Evolutionary conservation across 2,888 invertebrate genomes (phyloP).

Genomic region (Ophion slaviceki): DNA sequence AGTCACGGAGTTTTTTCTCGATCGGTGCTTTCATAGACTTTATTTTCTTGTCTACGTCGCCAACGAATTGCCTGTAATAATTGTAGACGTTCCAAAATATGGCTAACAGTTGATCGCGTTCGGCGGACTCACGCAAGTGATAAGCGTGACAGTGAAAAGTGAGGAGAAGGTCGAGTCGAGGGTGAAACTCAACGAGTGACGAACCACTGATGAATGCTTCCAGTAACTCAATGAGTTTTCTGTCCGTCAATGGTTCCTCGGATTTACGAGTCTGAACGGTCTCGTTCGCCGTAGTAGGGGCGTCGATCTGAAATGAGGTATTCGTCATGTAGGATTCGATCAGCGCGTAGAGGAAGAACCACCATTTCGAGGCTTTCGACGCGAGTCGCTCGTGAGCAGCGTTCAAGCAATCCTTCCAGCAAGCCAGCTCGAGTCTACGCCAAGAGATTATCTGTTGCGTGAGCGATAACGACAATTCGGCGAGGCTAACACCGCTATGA

Average conservation of each 20-base stretch:
- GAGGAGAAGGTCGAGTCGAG: conserved; percentile 90
- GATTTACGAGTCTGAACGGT: conserved; percentile 67
- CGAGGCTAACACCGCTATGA: conserved; percentile 93
- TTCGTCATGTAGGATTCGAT: conserved; percentile 86
- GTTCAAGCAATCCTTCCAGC: conserved; percentile 94
- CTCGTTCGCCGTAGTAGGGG: conserved; percentile 69
- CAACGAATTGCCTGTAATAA: conserved; percentile 92
- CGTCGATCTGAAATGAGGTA: conserved; percentile 69
- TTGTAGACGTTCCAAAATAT: conserved; percentile 92
- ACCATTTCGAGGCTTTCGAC: conserved; percentile 92
- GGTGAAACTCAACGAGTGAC: conserved; percentile 92
- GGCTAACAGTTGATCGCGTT: conserved; percentile 85
- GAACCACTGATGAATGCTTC: conserved; percentile 94
- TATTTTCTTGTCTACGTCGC: conserved; percentile 87
- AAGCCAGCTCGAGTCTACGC: conserved; percentile 94
- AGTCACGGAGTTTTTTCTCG: conserved; percentile 96
- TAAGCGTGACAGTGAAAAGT: conserved; percentile 92
- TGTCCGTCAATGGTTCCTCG: conserved; percentile 75
- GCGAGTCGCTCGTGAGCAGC: conserved; percentile 88
- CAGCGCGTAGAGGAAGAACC: conserved; percentile 94
- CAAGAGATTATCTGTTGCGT: conserved; percentile 94
- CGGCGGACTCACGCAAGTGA: conserved; percentile 84
- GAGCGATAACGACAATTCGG: conserved; percentile 89
- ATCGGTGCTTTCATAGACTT: conserved; percentile 91
- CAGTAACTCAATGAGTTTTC: conserved; percentile 86